Evolutionary conservation across 2,113 vertebrate species (phyloP), one percentile per base, ranked within the genome.

Genomic region (Ploceus nigricollis): DNA sequence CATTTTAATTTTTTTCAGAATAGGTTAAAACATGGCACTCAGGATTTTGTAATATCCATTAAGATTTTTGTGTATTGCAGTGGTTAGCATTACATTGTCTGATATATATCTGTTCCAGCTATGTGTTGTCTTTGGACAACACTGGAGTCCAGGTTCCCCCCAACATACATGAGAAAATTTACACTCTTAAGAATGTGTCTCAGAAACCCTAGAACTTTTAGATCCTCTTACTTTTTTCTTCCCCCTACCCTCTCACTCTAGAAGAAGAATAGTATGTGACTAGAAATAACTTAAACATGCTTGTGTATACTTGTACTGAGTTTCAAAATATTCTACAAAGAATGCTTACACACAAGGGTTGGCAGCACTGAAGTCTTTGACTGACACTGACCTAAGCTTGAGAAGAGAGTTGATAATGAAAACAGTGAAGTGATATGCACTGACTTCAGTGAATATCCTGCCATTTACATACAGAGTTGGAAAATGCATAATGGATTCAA

Each of bases 201-300:
- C 30, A 50, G 39, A 48, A 60, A 9, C 6, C 28, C 63, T 5
- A 16, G 19, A 60, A 56, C 15, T 77, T 81, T 57, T 48, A 76
- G 11, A 80, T n/a, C 3, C 2, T 80, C 9, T 54, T 14, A 66
- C 2, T 2, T 8, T 57, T 92, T 75, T 71, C 31, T 58, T 71
- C 7, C 1, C 2, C 1, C 7, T 68, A 31, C 4, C 6, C 1
- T 3, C 25, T 65, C 22, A 54, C 1, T 54, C 6, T 15, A 10
- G 48, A 48, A 44, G n/a, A 51, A 39, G 30, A 81, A 20, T 10
- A n/a, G 7, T 40, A 40, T 9, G 4, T 61, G 35, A 65, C 33
- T 6, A 60, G 21, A 35, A 71, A 21, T 17, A 87, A 30, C 7
- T 60, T 35, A 68, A 60, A 56, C 6, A 16, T 37, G 25, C 2